These are phyloP conservation scores for Hippocampus abdominalis DNA, from an alignment of 2,113 vertebrate genomes.

Conservation along the genomic window DNA sequence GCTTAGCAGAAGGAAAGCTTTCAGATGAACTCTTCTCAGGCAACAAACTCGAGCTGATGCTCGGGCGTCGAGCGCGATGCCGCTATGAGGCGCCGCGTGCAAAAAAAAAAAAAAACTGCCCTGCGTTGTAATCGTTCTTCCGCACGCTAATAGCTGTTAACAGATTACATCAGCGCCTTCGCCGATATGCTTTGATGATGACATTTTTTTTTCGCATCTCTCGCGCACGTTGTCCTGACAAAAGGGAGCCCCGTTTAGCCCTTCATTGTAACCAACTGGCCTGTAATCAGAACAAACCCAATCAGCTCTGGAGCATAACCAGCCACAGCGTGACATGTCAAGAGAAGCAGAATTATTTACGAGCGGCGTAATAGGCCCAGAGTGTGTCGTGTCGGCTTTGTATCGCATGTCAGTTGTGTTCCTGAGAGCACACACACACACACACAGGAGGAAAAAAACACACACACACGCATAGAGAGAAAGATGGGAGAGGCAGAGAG, in stretches of 20 bases:
- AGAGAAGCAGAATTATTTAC: conserved; percentile 51
- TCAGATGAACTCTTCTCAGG: conserved; percentile 64
- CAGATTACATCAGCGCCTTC: conserved; percentile 48
- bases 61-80: conserved; percentile 25
- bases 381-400: conserved; percentile 47
- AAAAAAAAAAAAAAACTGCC: not conserved
- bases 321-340: conserved; percentile 55
- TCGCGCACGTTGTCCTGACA: conserved; percentile 12
- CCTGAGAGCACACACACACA: not conserved
- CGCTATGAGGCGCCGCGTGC: conserved; percentile 34
- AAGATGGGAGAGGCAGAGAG: conserved; percentile 25
- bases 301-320: conserved; percentile 49
- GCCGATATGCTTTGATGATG: conserved; percentile 46
- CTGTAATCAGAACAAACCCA: conserved; percentile 59
- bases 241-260: conserved; percentile 6
- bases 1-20: conserved; percentile 57
- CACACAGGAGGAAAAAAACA: not conserved
- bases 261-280: conserved; percentile 60
- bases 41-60: conserved; percentile 45
- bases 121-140: conserved; percentile 17
- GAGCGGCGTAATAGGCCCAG: conserved; percentile 47
- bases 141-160: conserved; percentile 45
- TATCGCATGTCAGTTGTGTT: conserved; percentile 40
- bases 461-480: not conserved
- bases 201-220: conserved; percentile 47